These are phyloP conservation scores for Cynopterus brachyotis DNA, from an alignment of 2,113 vertebrate genomes.

Conservation along the genomic window DNA sequence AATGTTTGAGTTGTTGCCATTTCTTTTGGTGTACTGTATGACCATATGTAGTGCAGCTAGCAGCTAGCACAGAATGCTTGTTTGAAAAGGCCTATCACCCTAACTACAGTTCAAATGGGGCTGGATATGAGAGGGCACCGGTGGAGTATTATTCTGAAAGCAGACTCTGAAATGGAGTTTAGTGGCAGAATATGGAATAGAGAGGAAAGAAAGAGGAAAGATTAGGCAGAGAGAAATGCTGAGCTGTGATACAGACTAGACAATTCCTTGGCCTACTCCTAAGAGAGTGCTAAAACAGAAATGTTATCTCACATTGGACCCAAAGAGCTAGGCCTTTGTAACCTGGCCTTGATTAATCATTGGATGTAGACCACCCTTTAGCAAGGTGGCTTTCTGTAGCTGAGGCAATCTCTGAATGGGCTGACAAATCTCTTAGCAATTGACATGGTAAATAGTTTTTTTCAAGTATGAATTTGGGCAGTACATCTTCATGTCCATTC, in stretches of 20 bases:
- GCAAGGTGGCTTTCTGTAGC: neutral
- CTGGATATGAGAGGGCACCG: neutral
- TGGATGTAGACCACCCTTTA: neutral
- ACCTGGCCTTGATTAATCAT: neutral
- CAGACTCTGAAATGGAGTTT: neutral
- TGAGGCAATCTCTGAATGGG: neutral
- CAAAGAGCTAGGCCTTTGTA: neutral
- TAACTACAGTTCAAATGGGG: neutral
- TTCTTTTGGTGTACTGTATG: neutral
- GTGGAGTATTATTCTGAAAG: neutral
- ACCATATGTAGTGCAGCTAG: neutral
- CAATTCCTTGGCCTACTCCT: neutral
- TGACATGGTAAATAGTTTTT: neutral
- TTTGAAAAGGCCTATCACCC: neutral
- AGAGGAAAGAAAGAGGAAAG: neutral
- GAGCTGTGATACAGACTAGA: neutral
- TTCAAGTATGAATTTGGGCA: neutral
- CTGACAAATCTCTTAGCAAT: neutral
- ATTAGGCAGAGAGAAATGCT: neutral
- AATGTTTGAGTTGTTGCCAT: neutral
- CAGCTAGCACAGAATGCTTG: neutral
- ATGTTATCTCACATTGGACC: neutral
- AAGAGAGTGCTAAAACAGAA: neutral
- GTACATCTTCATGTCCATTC: neutral
- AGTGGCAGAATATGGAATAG: neutral